phyloP scores from a whole-genome alignment of 2,113 vertebrate species.

The Ciconia maguari region DNA sequence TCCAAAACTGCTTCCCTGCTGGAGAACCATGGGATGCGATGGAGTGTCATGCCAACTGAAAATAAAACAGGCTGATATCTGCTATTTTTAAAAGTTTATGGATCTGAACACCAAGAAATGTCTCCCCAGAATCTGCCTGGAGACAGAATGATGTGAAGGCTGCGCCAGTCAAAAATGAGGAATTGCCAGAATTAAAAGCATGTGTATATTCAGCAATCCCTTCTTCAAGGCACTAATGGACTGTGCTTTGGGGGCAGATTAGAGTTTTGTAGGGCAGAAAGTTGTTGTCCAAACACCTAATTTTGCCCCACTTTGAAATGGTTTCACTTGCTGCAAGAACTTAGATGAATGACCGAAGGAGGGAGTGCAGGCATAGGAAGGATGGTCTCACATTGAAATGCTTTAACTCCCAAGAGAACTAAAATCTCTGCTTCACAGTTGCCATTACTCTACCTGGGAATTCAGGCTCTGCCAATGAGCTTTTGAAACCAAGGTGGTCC shows the following conservation, averaged over 20 bases:
- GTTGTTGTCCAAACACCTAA: not conserved
- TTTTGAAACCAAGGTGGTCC: not conserved
- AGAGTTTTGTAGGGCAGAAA: not conserved
- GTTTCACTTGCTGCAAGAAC: not conserved
- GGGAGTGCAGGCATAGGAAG: not conserved
- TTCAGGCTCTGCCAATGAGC: not conserved
- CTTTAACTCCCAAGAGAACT: not conserved
- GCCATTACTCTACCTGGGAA: not conserved
- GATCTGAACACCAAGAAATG: not conserved
- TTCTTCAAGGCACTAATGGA: not conserved
- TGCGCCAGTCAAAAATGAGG: not conserved
- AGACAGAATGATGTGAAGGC: not conserved
- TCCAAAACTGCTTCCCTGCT: not conserved
- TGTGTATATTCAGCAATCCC: accelerated
- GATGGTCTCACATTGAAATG: not conserved
- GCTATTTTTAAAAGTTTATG: not conserved
- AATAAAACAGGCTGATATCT: not conserved
- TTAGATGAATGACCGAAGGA: not conserved
- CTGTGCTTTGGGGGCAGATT: not conserved
- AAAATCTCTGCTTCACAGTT: not conserved
- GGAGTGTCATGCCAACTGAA: not conserved
- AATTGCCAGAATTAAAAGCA: not conserved
- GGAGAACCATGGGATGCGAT: not conserved
- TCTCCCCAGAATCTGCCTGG: not conserved
- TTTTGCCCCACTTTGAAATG: not conserved